Evolutionary conservation across 2,113 vertebrate species (phyloP), one percentile per base, ranked within the genome.

Genomic region (Cyanoderma ruficeps): DNA sequence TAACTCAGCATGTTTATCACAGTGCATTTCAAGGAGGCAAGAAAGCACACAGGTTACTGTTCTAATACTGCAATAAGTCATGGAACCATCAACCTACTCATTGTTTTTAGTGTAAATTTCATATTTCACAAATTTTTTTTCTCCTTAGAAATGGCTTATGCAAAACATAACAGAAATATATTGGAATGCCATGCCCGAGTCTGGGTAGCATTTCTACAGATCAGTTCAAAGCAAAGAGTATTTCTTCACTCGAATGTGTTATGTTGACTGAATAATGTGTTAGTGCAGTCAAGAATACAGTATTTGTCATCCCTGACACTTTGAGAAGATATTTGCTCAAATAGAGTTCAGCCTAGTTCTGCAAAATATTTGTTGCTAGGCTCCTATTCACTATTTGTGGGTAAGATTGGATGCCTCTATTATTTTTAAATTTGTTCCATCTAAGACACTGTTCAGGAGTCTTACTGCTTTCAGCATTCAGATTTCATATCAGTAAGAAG

Each of bases 211-310:
- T 92, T 90, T 85, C 83, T 93, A 77, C 47, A 53, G 74, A 94
- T 85, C 78, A 83, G 77, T 78, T 87, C 86, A 94, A 91, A 94
- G 70, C 55, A 89, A 94, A 96, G 87, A 96, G 59, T 70, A 87
- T 91, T 96, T 94, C 81, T 96, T 95, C 89, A 76, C 89, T 89
- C 0, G 2, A 72, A 94, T 92, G 83, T 87, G 88, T 93, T 93
- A 52, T 87, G 83, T 92, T 96, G 96, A 81, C 90, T 95, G 95
- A 96, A 93, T 95, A 93, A 96, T 92, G 87, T 88, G 92, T 87
- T 94, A 82, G 77, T 87, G 90, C 83, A 96, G 88, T 82, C 86
- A 91, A 89, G 83, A 92, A 89, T 89, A 89, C 57, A 90, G 56
- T 87, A 87, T 97, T 93, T 93, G 76, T 94, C 90, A 96, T 82